A percentile compares a stretch with the other conserved stretches of the same genome.
Evolutionary conservation across 92 coral and sea anemone species (phyloP).

Genomic region (Epizoanthus stellaris): DNA sequence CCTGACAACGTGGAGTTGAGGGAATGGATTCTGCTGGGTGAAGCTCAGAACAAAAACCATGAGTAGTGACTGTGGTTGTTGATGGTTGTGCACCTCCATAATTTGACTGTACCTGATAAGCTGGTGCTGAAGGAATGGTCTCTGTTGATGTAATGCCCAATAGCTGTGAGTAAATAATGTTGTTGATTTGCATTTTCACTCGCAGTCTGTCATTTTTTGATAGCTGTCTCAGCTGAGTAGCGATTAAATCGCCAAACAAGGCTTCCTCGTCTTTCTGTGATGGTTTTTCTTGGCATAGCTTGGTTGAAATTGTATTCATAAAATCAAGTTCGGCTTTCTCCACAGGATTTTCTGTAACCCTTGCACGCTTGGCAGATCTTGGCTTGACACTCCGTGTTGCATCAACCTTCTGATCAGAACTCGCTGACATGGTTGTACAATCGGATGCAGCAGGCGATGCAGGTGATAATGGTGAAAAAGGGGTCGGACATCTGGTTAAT

Average conservation of each 20-base stretch:
- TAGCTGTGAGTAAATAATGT: constrained; percentile 59
- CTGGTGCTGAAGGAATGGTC: constrained; percentile 38
- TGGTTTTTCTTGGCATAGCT: constrained; percentile 51
- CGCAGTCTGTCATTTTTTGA: constrained; percentile 45
- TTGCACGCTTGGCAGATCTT: constrained; percentile 48
- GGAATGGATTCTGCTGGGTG: constrained; percentile 25
- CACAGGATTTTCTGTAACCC: constrained; percentile 40
- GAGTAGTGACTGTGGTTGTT: constrained; percentile 20
- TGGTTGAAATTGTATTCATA: constrained; percentile 47
- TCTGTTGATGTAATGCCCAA: constrained; percentile 52
- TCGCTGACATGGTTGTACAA: constrained; percentile 26
- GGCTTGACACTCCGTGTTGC: constrained; percentile 43
- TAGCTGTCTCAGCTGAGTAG: constrained; percentile 68
- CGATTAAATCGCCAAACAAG: constrained; percentile 70
- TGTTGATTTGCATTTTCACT: constrained; percentile 69
- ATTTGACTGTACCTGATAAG: constrained; percentile 36
- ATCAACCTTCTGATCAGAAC: constrained; percentile 47
- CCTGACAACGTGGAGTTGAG: constrained; percentile 29
- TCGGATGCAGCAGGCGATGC: constrained; percentile 35
- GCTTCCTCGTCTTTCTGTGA: constrained; percentile 71
- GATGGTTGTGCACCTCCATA: constrained; percentile 36
- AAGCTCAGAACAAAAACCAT: constrained; percentile 2
- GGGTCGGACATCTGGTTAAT: constrained; percentile 40
- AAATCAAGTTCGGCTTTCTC: constrained; percentile 62
- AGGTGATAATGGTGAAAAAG: constrained; percentile 38